Percentiles rank a stretch among this genome's conserved stretches.
These are phyloP conservation scores for Origma solitaria DNA, from an alignment of 2,113 vertebrate species.

Conservation along the genomic window DNA sequence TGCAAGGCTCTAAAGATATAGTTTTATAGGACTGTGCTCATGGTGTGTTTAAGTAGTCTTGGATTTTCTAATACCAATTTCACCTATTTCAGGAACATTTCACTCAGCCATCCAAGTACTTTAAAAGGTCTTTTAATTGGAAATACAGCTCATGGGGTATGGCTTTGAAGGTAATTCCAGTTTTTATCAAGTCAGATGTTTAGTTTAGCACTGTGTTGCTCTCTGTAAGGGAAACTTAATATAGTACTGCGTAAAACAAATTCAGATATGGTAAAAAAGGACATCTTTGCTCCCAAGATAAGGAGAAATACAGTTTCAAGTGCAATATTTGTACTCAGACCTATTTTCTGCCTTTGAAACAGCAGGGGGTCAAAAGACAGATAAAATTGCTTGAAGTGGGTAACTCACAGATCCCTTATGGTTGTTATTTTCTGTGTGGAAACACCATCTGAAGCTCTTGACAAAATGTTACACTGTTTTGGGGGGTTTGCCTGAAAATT, in stretches of 20 bases:
- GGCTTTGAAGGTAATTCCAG: not conserved
- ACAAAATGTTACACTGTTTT: not conserved
- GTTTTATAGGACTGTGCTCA: not conserved
- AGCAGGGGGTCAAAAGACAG: not conserved
- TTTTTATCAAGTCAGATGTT: slow-evolving; percentile 36
- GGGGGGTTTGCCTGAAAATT: not conserved
- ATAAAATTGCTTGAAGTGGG: not conserved
- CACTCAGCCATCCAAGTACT: not conserved
- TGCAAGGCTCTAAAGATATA: not conserved
- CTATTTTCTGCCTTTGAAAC: not conserved
- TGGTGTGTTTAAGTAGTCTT: not conserved
- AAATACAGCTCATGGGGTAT: not conserved
- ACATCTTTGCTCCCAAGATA: not conserved
- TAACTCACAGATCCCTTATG: not conserved
- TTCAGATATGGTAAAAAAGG: slow-evolving; percentile 9
- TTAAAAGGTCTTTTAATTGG: not conserved
- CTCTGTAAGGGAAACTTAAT: not conserved
- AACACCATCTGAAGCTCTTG: not conserved
- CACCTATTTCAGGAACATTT: not conserved
- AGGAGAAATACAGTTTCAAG: not conserved
- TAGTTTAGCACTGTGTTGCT: not conserved
- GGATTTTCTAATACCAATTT: not conserved
- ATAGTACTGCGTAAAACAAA: not conserved
- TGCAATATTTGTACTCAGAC: not conserved
- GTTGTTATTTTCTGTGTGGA: not conserved